phyloP scores from a whole-genome alignment of 2,113 vertebrate species.

The Crotalus tigris region DNA sequence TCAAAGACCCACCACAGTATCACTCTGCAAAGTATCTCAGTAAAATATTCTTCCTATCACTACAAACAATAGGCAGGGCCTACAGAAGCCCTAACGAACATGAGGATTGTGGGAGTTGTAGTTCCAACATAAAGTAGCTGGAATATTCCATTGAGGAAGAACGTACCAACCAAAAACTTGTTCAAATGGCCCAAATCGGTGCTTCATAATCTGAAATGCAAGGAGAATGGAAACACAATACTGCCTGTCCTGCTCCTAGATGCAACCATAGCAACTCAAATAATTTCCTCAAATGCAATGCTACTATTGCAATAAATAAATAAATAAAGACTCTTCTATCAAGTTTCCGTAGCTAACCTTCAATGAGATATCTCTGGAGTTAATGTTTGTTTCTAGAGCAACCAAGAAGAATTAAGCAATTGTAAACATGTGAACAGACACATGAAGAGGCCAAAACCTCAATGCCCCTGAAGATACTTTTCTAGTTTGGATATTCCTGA shows the following conservation, averaged over 20 bases:
- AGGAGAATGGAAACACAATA: background rate
- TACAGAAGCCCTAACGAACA: background rate
- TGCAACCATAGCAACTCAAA: background rate
- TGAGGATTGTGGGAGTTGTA: background rate
- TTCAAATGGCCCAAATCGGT: background rate
- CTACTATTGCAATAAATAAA: background rate
- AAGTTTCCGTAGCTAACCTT: background rate
- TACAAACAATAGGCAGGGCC: background rate
- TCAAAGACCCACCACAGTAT: background rate
- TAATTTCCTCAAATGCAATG: background rate
- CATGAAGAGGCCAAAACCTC: background rate
- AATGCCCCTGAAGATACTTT: background rate
- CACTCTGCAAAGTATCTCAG: background rate
- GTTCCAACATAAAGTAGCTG: background rate
- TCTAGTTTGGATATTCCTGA: too few species aligned
- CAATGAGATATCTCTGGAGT: background rate
- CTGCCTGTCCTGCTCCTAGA: background rate
- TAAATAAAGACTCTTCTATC: background rate
- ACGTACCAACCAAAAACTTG: background rate
- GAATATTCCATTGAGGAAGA: background rate
- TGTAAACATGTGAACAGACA: background rate
- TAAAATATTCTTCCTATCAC: background rate
- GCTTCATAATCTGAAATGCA: background rate
- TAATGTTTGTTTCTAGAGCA: background rate
- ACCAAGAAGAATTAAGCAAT: background rate